Percentiles rank a stretch among this genome's conserved stretches.
phyloP scores from a whole-genome alignment of 2,113 vertebrate species.

The Oreochromis aureus region DNA sequence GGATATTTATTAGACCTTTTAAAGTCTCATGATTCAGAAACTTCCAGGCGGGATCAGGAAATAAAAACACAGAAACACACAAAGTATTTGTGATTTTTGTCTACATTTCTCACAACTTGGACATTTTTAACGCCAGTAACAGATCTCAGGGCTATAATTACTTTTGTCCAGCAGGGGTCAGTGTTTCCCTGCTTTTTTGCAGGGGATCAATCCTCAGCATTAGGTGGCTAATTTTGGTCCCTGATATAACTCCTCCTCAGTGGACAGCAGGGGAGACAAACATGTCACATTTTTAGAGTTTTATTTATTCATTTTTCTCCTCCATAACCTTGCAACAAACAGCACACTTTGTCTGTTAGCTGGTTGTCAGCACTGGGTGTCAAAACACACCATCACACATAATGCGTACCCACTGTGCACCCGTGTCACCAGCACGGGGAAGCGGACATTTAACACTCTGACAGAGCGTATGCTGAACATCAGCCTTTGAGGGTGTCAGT shows the following conservation, averaged over 20 bases:
- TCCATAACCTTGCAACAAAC: not conserved
- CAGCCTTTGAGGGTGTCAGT: not conserved
- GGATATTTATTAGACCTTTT: not conserved
- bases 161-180: conserved; percentile 17
- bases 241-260: not conserved
- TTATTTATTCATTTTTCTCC: not conserved
- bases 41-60: not conserved
- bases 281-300: not conserved
- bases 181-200: not conserved
- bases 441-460: not conserved
- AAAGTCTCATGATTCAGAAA: not conserved
- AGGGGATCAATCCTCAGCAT: accelerated
- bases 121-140: not conserved
- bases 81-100: not conserved
- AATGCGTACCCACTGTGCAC: not conserved
- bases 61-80: not conserved
- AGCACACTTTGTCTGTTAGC: not conserved
- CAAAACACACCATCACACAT: not conserved
- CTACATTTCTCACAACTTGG: not conserved
- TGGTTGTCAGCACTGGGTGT: not conserved
- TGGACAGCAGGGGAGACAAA: not conserved
- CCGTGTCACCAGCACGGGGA: not conserved
- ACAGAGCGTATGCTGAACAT: not conserved
- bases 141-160: not conserved
- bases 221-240: not conserved